phyloP scores from a whole-genome alignment of 2,113 vertebrate genomes.

The Danionella cerebrum region DNA sequence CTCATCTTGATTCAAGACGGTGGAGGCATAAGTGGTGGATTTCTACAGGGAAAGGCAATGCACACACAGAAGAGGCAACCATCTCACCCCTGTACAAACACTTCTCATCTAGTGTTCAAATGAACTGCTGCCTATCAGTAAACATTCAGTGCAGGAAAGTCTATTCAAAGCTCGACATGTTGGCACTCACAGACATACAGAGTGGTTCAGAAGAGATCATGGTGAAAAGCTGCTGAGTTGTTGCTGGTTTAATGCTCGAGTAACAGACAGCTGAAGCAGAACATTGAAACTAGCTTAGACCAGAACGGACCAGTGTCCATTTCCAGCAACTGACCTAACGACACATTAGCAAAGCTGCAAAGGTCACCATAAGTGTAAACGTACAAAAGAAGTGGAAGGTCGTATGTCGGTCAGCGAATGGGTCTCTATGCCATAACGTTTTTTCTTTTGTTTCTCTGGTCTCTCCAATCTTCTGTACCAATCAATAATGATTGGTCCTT shows the following conservation, averaged over 20 bases:
- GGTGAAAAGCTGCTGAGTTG: slow-evolving; percentile 14
- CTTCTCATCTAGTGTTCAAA: too few relatives aligned
- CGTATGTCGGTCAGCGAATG: too few relatives aligned
- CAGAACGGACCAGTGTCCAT: too few relatives aligned
- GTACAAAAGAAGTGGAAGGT: too few relatives aligned
- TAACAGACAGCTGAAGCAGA: slow-evolving; percentile 22
- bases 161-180: neutral
- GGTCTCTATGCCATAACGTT: too few relatives aligned
- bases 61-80: too few relatives aligned
- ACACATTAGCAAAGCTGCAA: too few relatives aligned
- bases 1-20: slow-evolving; percentile 48
- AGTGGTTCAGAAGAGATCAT: slow-evolving; percentile 34
- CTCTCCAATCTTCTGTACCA: too few relatives aligned
- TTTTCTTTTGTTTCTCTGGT: too few relatives aligned
- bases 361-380: too few relatives aligned
- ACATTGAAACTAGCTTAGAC: slow-evolving; percentile 11
- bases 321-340: too few relatives aligned
- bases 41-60: slow-evolving; percentile 14
- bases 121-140: neutral
- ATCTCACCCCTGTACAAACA: neutral
- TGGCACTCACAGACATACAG: slow-evolving; percentile 10
- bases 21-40: slow-evolving; percentile 46
- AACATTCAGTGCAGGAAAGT: neutral
- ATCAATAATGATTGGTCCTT: too few relatives aligned
- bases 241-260: slow-evolving; percentile 38